Conservation (phyloP, 2,888 invertebrate genomes). For the Apodemia duryi region DNA sequence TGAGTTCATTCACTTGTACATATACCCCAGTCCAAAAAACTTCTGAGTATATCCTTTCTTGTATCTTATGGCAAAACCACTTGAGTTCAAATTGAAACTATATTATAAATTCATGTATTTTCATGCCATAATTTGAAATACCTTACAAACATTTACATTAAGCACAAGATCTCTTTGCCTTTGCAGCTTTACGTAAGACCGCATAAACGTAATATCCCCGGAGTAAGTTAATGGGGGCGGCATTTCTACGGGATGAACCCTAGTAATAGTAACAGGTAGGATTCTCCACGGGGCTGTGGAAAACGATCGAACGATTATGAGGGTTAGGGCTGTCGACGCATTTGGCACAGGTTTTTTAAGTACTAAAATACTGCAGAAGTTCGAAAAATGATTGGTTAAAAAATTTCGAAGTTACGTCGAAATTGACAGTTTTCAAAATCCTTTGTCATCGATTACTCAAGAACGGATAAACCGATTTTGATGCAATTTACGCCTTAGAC, state of each 20-base stretch:
- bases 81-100: not conserved
- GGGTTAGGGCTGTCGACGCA: slow-evolving; percentile 27
- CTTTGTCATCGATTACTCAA: too few relatives aligned
- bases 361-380: too few relatives aligned
- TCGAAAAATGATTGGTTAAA: too few relatives aligned
- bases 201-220: slow-evolving; percentile 17
- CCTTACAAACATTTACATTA: slow-evolving; percentile 3
- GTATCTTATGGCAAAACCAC: too few relatives aligned
- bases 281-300: slow-evolving; percentile 32
- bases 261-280: slow-evolving; percentile 35
- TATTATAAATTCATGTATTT: not conserved
- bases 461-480: too few relatives aligned
- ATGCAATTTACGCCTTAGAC: too few relatives aligned
- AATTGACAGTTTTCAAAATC: too few relatives aligned
- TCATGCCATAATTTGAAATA: not conserved
- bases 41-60: too few relatives aligned
- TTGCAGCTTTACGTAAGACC: slow-evolving; percentile 12
- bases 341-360: too few relatives aligned
- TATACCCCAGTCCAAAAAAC: too few relatives aligned
- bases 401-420: too few relatives aligned
- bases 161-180: slow-evolving; percentile 12
- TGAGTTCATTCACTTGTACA: too few relatives aligned
- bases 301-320: slow-evolving; percentile 32
- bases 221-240: slow-evolving; percentile 25
- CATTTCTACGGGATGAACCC: slow-evolving; percentile 22